Evolutionary conservation across 2,113 vertebrate species (phyloP).

Genomic region (Stomatorhinus ivindoensis): DNA sequence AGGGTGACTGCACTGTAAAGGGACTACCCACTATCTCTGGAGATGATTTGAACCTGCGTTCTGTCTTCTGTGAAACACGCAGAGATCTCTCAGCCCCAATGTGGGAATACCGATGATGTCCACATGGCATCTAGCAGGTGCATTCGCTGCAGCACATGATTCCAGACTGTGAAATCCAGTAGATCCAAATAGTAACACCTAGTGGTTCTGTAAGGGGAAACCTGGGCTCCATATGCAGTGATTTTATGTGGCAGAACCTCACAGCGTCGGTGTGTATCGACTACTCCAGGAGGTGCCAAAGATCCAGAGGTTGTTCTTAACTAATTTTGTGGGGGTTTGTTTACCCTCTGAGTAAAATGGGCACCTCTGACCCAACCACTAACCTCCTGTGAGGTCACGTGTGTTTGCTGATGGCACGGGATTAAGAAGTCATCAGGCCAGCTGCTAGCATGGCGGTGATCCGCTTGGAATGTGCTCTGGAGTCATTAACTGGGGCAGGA

Average conservation of each 20-base stretch:
- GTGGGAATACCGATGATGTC: not conserved
- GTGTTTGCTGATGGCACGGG: not conserved
- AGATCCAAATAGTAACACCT: not conserved
- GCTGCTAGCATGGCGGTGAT: not conserved
- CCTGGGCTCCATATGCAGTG: not conserved
- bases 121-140: not conserved
- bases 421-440: slow-evolving; percentile 8
- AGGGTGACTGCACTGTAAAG: not conserved
- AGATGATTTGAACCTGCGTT: not conserved
- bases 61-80: not conserved
- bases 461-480: not conserved
- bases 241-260: not conserved
- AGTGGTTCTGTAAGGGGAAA: not conserved
- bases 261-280: not conserved
- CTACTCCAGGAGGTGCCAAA: not conserved
- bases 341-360: not conserved
- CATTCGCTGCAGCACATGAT: not conserved
- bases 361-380: not conserved
- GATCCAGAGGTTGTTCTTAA: not conserved
- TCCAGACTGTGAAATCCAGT: not conserved
- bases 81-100: not conserved
- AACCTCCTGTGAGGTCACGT: not conserved
- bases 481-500: slow-evolving; percentile 6
- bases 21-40: not conserved
- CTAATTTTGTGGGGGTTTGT: not conserved